Base-by-base conservation (phyloP, 2,888 invertebrate genomes). In the Cryptosula pallasiana region DNA sequence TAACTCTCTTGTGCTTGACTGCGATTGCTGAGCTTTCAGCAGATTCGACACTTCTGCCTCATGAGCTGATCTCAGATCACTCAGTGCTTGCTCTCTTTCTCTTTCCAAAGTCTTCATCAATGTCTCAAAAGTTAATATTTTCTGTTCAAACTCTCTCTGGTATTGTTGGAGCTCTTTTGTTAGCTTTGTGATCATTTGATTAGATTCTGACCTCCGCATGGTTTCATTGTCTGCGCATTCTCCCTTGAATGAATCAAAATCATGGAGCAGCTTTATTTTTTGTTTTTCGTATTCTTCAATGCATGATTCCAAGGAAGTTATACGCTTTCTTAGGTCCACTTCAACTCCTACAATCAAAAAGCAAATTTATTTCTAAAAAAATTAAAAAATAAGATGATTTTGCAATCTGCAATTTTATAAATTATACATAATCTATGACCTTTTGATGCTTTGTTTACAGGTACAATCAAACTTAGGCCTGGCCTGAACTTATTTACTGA, bases 141-240 rank as follows among this genome's bases (percentile, higher is more conserved):
- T 78, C 63, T 80, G 79, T 73, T 83, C 82, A 77, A 82, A 82
- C 20, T 79, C 78, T 72, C 78, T 79, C 74, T 83, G 83, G 2
- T 79, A 77, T 55, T 76, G 73, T 25, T 80, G 75, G 20, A 84
- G 78, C 71, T 83, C 81, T 72, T 81, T 78, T 13, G 83, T 80
- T 5, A 84, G 73, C 70, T 76, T 77, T 29, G 79, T 72, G 54
- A 83, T 75, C 75, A 79, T 79, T 69, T 79, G 74, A 23, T 80
- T 78, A 77, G 82, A 78, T 71, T 79, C 78, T 57, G 78, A 76
- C 69, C 80, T 78, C 13, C 81, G 72, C 69, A 78, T 73, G 58
- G 76, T 75, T 73, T 82, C 81, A 36, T 77, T 76, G 34, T 78
- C 78, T 54, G 78, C 79, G 1, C 80, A 76, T 25, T 77, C 74